These are phyloP conservation scores for Euzophera pinguis DNA, from an alignment of 2,888 invertebrate genomes.

Conservation along the genomic window DNA sequence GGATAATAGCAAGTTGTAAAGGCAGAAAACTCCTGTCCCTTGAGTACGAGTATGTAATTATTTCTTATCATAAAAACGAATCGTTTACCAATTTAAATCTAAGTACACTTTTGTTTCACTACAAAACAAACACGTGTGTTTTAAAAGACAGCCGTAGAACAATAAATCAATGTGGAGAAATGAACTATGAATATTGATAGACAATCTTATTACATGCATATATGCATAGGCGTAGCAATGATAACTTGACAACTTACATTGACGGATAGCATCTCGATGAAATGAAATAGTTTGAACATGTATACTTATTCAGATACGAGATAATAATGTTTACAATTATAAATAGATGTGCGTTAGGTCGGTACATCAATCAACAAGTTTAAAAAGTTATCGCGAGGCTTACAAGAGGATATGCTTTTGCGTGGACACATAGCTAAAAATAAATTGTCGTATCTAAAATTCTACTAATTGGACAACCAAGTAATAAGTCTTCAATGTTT, in stretches of 20 bases:
- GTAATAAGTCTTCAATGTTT: no score
- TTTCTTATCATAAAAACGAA: conserved; percentile 14
- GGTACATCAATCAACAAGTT: conserved; percentile 39
- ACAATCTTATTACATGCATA: conserved; percentile 11
- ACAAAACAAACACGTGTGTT: conserved; percentile 7
- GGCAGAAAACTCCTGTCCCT: no score
- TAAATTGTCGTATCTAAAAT: no score
- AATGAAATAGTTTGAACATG: conserved; percentile 16
- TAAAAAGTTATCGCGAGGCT: neutral
- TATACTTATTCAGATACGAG: conserved; percentile 9
- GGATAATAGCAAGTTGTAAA: neutral
- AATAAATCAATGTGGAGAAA: conserved; percentile 12
- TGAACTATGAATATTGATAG: conserved; percentile 8
- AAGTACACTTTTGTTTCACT: neutral
- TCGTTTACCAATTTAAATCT: neutral
- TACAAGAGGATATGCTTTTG: no score
- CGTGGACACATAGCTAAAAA: no score
- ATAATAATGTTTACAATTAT: conserved; percentile 54
- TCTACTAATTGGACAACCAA: no score
- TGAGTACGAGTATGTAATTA: neutral
- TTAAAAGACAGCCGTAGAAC: conserved; percentile 5
- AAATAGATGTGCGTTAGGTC: conserved; percentile 43
- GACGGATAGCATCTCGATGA: conserved; percentile 5
- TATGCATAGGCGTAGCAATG: conserved; percentile 7
- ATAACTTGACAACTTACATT: conserved; percentile 13